A percentile compares a stretch with the other conserved stretches of the same genome.
Conservation (phyloP, 2,888 invertebrate genomes). For the Protodeltote pygarga region DNA sequence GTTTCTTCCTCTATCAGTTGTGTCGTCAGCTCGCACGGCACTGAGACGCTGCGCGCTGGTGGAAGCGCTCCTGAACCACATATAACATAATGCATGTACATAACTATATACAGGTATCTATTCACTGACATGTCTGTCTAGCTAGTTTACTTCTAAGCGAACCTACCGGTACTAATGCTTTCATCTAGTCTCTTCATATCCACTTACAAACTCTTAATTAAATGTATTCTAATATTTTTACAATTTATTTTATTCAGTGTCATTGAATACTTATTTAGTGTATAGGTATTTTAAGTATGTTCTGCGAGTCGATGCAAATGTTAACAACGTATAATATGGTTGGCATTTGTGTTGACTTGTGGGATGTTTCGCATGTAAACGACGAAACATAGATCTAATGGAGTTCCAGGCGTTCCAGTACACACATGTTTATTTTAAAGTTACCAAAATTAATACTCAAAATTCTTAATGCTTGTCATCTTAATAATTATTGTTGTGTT, state of each 20-base stretch:
- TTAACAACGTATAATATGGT: constrained; percentile 1
- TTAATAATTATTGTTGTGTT: too few species aligned
- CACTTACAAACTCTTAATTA: constrained; percentile 11
- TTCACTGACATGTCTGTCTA: constrained; percentile 31
- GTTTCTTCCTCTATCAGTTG: neutral
- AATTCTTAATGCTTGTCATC: too few species aligned
- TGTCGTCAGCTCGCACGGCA: neutral
- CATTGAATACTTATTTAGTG: constrained; percentile 48
- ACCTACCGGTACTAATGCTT: constrained; percentile 21
- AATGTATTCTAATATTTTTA: constrained; percentile 8
- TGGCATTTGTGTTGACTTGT: constrained; percentile 10
- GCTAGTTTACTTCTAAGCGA: constrained; percentile 10
- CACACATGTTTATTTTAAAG: constrained; percentile 13
- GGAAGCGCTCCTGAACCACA: neutral
- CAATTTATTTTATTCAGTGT: constrained; percentile 21
- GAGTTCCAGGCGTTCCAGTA: constrained; percentile 40
- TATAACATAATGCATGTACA: constrained; percentile 9
- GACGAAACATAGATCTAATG: constrained; percentile 27
- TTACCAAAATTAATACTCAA: constrained; percentile 28
- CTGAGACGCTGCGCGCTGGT: constrained; percentile 1
- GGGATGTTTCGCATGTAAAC: constrained; percentile 21
- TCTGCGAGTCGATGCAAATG: constrained; percentile 7
- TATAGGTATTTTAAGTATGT: constrained; percentile 26
- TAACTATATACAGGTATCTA: constrained; percentile 33
- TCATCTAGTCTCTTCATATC: constrained; percentile 33